Evolutionary conservation across 1,140 invertebrate species (phyloP).

Genomic region (Danaus melanippus): DNA sequence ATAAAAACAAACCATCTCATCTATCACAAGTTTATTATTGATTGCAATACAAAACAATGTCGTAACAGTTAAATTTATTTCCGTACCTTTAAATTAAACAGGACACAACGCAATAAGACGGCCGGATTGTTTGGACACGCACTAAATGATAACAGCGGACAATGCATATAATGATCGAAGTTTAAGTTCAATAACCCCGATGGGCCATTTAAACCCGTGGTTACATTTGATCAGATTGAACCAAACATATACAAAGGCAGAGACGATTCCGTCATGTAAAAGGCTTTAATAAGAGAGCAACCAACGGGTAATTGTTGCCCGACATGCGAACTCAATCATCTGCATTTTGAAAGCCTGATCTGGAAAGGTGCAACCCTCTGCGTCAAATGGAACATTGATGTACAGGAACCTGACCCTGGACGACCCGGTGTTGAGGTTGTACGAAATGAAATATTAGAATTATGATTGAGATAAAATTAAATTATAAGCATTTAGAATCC

Average conservation of each 20-base stretch:
- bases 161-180: neutral
- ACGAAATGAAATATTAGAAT: constrained; percentile 6
- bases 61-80: too few relatives aligned
- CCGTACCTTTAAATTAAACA: too few relatives aligned
- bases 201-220: too few relatives aligned
- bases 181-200: too few relatives aligned
- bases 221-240: too few relatives aligned
- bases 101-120: too few relatives aligned
- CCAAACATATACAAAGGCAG: too few relatives aligned
- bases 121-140: constrained; percentile 8
- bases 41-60: too few relatives aligned
- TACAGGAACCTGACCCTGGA: constrained; percentile 8
- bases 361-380: constrained; percentile 8
- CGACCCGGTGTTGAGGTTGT: constrained; percentile 2
- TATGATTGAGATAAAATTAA: constrained; percentile 4
- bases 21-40: too few relatives aligned
- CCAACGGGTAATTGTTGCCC: constrained; percentile 33
- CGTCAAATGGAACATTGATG: constrained; percentile 10
- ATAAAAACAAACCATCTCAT: too few relatives aligned
- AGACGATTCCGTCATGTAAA: too few relatives aligned
- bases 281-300: constrained; percentile 25
- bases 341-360: constrained; percentile 7
- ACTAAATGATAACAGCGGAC: constrained; percentile 14
- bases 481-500: constrained; percentile 1
- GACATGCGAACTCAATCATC: constrained; percentile 26